Percentiles rank a stretch among this genome's conserved stretches.
These are phyloP conservation scores for Goniozus legneri DNA, from an alignment of 1,140 invertebrate species.

Conservation along the genomic window DNA sequence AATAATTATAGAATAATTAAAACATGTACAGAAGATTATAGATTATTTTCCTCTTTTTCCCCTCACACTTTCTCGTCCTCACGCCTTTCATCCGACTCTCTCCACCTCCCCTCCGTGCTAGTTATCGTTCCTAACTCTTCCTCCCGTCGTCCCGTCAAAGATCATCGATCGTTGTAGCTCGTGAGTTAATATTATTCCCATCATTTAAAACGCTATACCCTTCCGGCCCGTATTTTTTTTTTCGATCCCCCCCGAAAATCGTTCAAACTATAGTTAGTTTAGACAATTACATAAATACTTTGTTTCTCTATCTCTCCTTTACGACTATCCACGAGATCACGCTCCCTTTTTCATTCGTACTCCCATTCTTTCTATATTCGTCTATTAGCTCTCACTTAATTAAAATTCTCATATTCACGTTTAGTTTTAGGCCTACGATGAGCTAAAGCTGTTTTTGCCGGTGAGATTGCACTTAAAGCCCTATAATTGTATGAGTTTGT, in stretches of 20 bases:
- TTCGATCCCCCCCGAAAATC: no score
- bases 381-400: constrained; percentile 22
- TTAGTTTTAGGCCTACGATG: constrained; percentile 51
- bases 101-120: constrained; percentile 4
- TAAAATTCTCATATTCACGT: constrained; percentile 13
- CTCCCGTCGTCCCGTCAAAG: constrained; percentile 10
- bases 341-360: constrained; percentile 5
- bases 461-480: constrained; percentile 5
- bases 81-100: constrained; percentile 4
- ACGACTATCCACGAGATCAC: no score
- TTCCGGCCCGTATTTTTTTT: no score
- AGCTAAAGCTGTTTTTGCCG: constrained; percentile 39
- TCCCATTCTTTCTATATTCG: constrained; percentile 10
- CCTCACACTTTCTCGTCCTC: constrained; percentile 12
- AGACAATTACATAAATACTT: no score
- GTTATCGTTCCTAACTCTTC: constrained; percentile 1
- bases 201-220: constrained; percentile 22
- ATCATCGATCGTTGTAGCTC: constrained; percentile 34
- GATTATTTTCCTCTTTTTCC: constrained; percentile 33
- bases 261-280: no score
- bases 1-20: constrained; percentile 52
- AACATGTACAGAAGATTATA: constrained; percentile 54
- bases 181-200: constrained; percentile 26
- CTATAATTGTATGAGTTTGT: constrained; percentile 4
- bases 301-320: no score